These are phyloP conservation scores for Brachypodius melanocephalos DNA, from an alignment of 2,113 vertebrate genomes.

Conservation along the genomic window DNA sequence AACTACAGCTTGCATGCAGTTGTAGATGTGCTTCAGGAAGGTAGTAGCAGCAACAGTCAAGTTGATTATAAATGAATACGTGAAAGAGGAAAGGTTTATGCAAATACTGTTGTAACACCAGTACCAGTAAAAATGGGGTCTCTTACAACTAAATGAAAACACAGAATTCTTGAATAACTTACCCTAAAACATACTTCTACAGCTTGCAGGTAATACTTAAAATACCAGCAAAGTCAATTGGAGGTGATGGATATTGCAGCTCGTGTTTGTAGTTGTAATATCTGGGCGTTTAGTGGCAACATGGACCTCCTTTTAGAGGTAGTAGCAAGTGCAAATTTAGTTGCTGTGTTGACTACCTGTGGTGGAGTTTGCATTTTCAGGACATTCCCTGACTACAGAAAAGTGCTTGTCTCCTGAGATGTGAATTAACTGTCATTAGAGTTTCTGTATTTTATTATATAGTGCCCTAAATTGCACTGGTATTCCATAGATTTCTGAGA, in stretches of 20 bases:
- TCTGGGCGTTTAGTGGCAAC: not conserved
- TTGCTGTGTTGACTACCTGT: not conserved
- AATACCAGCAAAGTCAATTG: not conserved
- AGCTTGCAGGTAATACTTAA: not conserved
- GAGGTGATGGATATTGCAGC: not conserved
- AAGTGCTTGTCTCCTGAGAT: not conserved
- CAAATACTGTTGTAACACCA: not conserved
- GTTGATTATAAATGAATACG: not conserved
- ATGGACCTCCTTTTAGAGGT: not conserved
- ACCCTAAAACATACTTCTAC: not conserved
- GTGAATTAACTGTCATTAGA: not conserved
- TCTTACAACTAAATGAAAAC: not conserved
- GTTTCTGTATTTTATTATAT: not conserved
- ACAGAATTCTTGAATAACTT: not conserved
- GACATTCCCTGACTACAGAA: not conserved
- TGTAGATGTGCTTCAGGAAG: not conserved
- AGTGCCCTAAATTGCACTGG: not conserved
- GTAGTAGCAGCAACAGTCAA: not conserved
- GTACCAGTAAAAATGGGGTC: not conserved
- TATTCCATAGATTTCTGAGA: not conserved
- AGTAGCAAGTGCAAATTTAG: not conserved
- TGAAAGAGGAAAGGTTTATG: not conserved
- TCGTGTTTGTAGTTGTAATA: not conserved
- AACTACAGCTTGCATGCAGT: rapidly evolving
- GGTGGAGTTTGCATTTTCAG: not conserved